Evolutionary conservation across 2,113 vertebrate genomes (phyloP).

Genomic region (Atrichornis clamosus): DNA sequence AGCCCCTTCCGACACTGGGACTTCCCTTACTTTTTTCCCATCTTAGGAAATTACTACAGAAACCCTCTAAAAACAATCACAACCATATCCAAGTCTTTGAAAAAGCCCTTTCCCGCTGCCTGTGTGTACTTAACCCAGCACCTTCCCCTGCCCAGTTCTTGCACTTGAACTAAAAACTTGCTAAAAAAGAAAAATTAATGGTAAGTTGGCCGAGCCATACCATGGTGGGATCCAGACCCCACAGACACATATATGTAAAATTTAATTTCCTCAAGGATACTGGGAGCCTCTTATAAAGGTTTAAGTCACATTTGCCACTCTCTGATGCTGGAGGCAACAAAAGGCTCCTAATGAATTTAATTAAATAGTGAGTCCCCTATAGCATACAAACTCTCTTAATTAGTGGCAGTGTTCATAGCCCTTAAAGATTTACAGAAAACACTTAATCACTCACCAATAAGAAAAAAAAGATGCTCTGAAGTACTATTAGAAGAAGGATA

Average conservation of each 20-base stretch:
- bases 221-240: neutral
- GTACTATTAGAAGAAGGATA: neutral
- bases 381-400: constrained; percentile 10
- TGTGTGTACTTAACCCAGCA: neutral
- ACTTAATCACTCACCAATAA: neutral
- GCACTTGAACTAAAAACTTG: neutral
- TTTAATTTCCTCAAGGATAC: neutral
- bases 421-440: neutral
- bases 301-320: neutral
- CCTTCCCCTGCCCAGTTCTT: neutral
- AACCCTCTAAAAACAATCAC: neutral
- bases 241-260: neutral
- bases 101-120: neutral
- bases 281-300: neutral
- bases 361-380: neutral
- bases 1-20: neutral
- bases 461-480: neutral
- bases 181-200: neutral
- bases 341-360: neutral
- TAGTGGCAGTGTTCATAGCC: neutral
- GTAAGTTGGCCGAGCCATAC: rapidly evolving
- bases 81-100: neutral
- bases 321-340: neutral
- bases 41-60: neutral
- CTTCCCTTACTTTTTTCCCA: neutral